Base-by-base conservation (phyloP, 2,113 vertebrate species). In the Mionectes macconnelli region DNA sequence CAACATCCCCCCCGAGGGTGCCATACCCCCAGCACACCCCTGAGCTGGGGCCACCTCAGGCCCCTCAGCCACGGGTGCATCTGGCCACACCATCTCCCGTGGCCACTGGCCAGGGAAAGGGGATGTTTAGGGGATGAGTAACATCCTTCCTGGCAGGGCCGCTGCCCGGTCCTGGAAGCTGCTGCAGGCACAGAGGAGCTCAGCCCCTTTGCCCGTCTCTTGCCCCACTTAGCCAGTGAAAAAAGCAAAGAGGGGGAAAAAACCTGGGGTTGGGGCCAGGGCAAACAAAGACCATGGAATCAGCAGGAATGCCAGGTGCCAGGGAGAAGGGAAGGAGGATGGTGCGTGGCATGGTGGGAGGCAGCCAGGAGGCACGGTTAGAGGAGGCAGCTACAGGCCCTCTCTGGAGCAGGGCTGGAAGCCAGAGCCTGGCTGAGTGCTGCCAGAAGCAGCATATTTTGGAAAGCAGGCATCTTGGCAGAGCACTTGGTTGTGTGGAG, bases 51-150 rank as follows among this genome's bases (percentile, higher is more conserved):
- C 27, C 69, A 64, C 76, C 68, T 40, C 45, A 16, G 70, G 14
- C 21, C 30, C 87, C 22, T 1, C 39, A 20, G 62, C 68, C 21
- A 4, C 64, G 20, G 81, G 57, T 85, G 55, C 68, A 14, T 87
- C 57, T 72, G 82, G 70, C 53, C 44, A 21, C 93, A 56, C 52
- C 73, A 74, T 94, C 92, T 63, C 37, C 93, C 17, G 72, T 69
- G 96, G 97, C 96, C 42, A 67, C 82, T 2, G 22, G 81, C 96
- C 96, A 97, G 95, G 67, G 77, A 49, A 91, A 44, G 79, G 79
- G 85, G 91, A 96, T 97, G 93, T 81, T 97, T 97, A 3, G n/a
- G 91, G 81, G 82, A 93, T 97, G 96, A 97, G 94, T 96, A 97
- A 97, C 95, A 97, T 97, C 97, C 97, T 97, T 91, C 91, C 93